Evolutionary conservation across 2,113 vertebrate species (phyloP).

Genomic region (Periophthalmus modestus): DNA sequence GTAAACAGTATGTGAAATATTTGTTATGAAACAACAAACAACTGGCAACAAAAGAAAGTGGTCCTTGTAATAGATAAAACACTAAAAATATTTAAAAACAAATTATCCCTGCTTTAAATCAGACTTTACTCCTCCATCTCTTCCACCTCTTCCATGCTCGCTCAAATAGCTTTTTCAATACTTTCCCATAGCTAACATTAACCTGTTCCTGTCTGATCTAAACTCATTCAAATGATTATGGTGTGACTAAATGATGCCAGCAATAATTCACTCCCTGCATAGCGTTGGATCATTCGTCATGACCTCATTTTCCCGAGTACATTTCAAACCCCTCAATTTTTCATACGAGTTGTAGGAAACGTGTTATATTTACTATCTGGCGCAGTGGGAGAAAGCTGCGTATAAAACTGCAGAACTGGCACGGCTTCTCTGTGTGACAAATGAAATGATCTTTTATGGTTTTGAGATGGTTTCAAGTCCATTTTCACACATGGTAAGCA

Average conservation of each 20-base stretch:
- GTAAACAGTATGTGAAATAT: no score
- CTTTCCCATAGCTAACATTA: neutral
- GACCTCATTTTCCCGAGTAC: constrained; percentile 52
- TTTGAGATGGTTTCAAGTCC: constrained; percentile 18
- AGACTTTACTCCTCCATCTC: no score
- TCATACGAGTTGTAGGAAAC: constrained; percentile 48
- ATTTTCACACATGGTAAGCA: constrained; percentile 6
- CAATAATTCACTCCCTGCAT: constrained; percentile 29
- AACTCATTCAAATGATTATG: constrained; percentile 25
- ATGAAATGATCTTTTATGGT: constrained; percentile 12
- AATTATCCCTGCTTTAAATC: no score
- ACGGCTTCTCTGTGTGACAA: constrained; percentile 20
- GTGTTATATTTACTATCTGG: constrained; percentile 45
- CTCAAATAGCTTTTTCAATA: no score
- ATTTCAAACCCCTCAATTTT: constrained; percentile 60
- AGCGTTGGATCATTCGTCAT: constrained; percentile 45
- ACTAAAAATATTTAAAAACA: no score
- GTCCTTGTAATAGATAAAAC: no score
- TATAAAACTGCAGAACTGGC: constrained; percentile 17
- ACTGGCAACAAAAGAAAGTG: no score
- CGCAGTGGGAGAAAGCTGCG: constrained; percentile 5
- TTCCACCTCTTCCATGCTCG: no score
- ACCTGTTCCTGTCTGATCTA: neutral
- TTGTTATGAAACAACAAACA: no score
- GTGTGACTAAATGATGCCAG: constrained; percentile 19